Evolutionary conservation across 2,113 vertebrate genomes (phyloP).

Genomic region (Onychostoma macrolepis): DNA sequence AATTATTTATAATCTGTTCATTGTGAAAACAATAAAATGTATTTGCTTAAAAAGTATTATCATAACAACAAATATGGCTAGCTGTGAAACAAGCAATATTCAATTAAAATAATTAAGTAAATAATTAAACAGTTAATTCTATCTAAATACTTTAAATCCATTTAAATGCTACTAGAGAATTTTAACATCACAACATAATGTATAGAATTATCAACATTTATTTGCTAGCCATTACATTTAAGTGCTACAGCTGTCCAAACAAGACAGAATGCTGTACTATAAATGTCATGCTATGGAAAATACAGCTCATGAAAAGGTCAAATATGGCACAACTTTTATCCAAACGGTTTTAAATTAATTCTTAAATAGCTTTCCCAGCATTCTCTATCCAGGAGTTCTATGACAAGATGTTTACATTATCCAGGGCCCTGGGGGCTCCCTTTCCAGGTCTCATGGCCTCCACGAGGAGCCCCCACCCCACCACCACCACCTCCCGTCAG

Average conservation of each 20-base stretch:
- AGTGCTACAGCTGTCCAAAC: background rate
- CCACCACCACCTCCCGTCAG: constrained; percentile 79
- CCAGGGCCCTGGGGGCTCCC: constrained; percentile 73
- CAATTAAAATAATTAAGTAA: no score
- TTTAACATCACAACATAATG: background rate
- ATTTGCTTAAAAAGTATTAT: no score
- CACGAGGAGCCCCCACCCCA: constrained; percentile 71
- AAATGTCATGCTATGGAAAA: background rate
- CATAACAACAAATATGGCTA: no score
- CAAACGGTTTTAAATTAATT: constrained; percentile 61
- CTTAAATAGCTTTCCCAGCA: constrained; percentile 56
- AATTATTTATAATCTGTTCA: no score
- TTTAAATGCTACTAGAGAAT: background rate
- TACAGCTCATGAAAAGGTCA: background rate
- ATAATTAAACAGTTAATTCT: no score
- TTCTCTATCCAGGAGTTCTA: constrained; percentile 75
- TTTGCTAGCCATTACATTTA: background rate
- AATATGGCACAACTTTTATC: background rate
- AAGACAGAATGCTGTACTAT: background rate
- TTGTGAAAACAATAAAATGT: no score
- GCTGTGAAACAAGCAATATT: no score
- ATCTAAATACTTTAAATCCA: no score
- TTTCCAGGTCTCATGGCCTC: constrained; percentile 70
- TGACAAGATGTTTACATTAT: constrained; percentile 86
- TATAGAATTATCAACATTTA: background rate